A percentile compares a stretch with the other conserved stretches of the same genome.
These are phyloP conservation scores for Brachionus sp. DNA, from an alignment of 1,140 invertebrate species.

Conservation along the genomic window DNA sequence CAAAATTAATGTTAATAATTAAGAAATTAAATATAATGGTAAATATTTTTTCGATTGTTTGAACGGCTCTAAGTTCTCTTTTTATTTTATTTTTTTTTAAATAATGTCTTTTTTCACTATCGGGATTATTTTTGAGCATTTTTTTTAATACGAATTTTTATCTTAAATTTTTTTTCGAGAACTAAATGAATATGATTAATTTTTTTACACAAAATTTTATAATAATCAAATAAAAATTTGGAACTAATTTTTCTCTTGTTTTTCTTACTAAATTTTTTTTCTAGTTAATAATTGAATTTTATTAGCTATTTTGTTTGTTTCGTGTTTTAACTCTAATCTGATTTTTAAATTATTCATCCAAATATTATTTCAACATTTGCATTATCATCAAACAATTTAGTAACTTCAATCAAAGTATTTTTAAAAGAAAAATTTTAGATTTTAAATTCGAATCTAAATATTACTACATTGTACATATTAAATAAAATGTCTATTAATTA, in stretches of 20 bases:
- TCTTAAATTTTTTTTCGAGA: background rate
- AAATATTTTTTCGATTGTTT: slow-evolving; percentile 19
- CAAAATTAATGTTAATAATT: background rate
- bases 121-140: background rate
- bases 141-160: slow-evolving; percentile 1
- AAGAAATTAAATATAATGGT: background rate
- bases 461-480: no score
- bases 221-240: slow-evolving; percentile 12
- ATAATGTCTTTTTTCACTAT: background rate
- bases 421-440: no score
- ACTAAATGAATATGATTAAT: background rate
- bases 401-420: no score
- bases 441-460: no score
- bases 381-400: no score
- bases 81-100: background rate
- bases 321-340: no score
- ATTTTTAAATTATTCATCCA: no score
- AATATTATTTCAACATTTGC: no score
- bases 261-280: background rate
- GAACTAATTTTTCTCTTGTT: background rate
- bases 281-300: background rate
- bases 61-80: slow-evolving; percentile 1
- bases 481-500: no score
- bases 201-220: slow-evolving; percentile 25
- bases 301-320: no score